A percentile compares a stretch with the other conserved stretches of the same genome.
These are phyloP conservation scores for Miniopterus natalensis DNA, from an alignment of 2,113 vertebrate species.

Conservation along the genomic window DNA sequence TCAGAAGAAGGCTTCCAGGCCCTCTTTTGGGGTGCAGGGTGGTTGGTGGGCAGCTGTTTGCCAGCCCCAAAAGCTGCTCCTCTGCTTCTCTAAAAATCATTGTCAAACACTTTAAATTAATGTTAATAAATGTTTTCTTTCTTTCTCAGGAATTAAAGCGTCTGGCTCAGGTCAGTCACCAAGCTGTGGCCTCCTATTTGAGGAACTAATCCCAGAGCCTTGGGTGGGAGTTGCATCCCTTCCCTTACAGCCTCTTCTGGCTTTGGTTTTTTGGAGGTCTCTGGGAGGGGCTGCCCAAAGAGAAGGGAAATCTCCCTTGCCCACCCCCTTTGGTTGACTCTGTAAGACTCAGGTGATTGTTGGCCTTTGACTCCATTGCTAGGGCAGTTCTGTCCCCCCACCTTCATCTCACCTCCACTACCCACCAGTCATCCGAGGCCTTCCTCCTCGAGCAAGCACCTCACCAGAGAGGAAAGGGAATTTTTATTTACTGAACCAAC, in stretches of 20 bases:
- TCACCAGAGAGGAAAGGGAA: conserved; percentile 29
- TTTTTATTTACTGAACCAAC: conserved; percentile 67
- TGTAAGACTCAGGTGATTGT: background rate
- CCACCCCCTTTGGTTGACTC: background rate
- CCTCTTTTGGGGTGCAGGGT: accelerated
- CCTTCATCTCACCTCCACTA: too few species aligned
- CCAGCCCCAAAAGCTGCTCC: background rate
- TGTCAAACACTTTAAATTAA: background rate
- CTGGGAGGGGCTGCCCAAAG: background rate
- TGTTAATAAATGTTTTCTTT: background rate
- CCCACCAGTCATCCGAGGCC: background rate
- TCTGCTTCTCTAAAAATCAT: conserved; percentile 59
- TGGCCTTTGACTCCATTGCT: background rate
- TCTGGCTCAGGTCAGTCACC: conserved; percentile 1
- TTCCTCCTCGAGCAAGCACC: background rate
- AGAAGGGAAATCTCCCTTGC: background rate
- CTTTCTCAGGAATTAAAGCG: conserved; percentile 58
- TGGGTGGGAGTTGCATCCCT: background rate
- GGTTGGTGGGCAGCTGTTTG: background rate
- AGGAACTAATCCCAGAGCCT: conserved; percentile 40
- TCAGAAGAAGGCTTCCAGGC: accelerated
- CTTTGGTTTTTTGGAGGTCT: conserved; percentile 39
- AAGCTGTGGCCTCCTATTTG: conserved; percentile 36
- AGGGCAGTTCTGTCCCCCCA: background rate
- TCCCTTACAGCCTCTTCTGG: background rate